Conservation (phyloP, 2,888 invertebrate species). For the Holacanthella duospinosa region DNA sequence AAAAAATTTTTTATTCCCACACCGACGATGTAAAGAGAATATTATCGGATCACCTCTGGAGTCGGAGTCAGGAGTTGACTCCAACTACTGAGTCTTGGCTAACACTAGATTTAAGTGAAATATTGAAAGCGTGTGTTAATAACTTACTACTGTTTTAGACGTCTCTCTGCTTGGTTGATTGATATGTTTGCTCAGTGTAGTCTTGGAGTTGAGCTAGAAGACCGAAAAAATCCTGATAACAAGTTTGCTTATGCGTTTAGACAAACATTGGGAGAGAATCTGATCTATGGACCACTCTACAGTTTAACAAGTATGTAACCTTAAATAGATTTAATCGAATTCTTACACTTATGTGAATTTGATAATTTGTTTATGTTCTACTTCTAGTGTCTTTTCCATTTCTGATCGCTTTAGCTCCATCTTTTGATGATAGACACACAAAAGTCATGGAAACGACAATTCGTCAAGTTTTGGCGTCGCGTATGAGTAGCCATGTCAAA, state of each 20-base stretch:
- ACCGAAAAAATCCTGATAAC: constrained; percentile 25
- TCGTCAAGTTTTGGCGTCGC: constrained; percentile 17
- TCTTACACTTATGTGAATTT: neutral
- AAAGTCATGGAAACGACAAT: constrained; percentile 24
- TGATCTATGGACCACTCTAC: constrained; percentile 16
- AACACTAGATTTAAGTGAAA: no score
- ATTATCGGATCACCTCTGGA: no score
- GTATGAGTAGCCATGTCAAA: constrained; percentile 13
- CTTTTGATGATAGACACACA: constrained; percentile 16
- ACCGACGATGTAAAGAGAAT: no score
- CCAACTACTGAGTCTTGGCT: no score
- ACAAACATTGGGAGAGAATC: constrained; percentile 23
- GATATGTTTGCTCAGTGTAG: constrained; percentile 28
- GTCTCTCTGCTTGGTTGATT: constrained; percentile 26
- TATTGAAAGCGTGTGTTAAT: neutral
- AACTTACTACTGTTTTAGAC: no score
- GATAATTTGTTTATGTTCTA: neutral
- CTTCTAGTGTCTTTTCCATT: constrained; percentile 28
- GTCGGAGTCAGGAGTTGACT: no score
- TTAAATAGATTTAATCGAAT: neutral
- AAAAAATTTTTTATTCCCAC: no score
- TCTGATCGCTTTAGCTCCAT: constrained; percentile 21
- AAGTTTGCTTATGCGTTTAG: constrained; percentile 27
- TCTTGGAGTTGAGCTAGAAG: constrained; percentile 22
- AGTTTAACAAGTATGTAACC: constrained; percentile 23